Base-by-base conservation (phyloP, 2,888 invertebrate species). In the Catocala nupta region DNA sequence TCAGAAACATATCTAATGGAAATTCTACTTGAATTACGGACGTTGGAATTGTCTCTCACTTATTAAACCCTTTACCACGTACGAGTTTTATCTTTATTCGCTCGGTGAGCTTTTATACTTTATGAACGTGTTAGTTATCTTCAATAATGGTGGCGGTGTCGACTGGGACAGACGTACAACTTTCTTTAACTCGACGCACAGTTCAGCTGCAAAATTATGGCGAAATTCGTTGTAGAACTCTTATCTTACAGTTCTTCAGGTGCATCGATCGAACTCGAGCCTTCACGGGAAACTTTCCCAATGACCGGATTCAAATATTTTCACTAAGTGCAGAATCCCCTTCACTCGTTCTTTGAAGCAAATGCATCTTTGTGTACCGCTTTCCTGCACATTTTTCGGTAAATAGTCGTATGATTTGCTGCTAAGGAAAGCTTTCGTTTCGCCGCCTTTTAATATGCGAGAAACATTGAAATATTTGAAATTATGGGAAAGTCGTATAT, bases 301-400 rank as follows among this genome's bases (percentile, higher is more conserved):
- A 83, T 85, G 84, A 85, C 83, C 82, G 84, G 81, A 88, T 90
- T 87, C 88, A 85, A 90, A 90, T 88, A 90, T 90, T 90, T 90
- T 85, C 83, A 81, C 85, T 86, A 83, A 89, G 85, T 83, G 83
- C 80, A 83, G 82, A 73, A 85, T 83, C 81, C 81, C 67, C 81
- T 83, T 78, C 70, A 82, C 78, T 70, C 70, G 76, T 81, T 85
- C 82, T 89, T 87, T 86, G 86, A 86, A 79, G 80, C 79, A 81
- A 82, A 84, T 73, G 73, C 66, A 79, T 81, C 77, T 85, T 82
- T 81, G 77, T 76, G 75, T 63, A 59, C 71, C 69, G 76, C 71
- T 81, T 77, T 83, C 82, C 81, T 69, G 66, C 71, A 69, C 74
- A 81, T 82, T 87, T 87, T 85, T 80, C 70, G 74, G 78, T 78